Conservation (phyloP, 53 echinoderm and acorn worm genomes). For the Patiria pectinifera region DNA sequence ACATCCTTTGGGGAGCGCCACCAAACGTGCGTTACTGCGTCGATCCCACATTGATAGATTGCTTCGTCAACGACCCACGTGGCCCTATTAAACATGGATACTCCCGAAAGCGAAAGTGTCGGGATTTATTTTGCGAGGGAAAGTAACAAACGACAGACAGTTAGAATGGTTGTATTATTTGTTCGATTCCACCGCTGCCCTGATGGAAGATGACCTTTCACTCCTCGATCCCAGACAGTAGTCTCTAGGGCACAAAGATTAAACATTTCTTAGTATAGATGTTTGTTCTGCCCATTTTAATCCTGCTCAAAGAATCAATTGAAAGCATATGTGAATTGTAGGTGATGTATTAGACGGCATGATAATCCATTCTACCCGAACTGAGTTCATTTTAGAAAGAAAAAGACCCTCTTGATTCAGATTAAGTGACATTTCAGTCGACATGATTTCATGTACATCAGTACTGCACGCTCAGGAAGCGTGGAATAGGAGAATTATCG, state of each 20-base stretch:
- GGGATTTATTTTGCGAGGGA: not conserved
- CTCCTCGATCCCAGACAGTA: not conserved
- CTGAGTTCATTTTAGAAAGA: not conserved
- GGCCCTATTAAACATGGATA: not conserved
- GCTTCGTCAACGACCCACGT: not conserved
- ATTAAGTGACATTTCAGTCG: too few relatives aligned
- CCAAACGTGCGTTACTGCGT: not conserved
- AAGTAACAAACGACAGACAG: not conserved
- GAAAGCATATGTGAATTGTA: not conserved
- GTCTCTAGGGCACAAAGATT: not conserved
- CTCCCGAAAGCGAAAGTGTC: constrained; percentile 14
- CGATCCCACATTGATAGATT: not conserved
- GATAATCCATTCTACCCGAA: not conserved
- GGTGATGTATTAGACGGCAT: not conserved
- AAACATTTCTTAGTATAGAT: not conserved
- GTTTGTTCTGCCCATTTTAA: not conserved
- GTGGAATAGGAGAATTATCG: too few relatives aligned
- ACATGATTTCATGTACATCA: too few relatives aligned
- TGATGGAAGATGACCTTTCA: not conserved
- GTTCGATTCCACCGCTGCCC: too few relatives aligned
- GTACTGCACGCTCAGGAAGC: too few relatives aligned
- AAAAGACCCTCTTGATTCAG: not conserved
- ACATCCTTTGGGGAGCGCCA: constrained; percentile 17
- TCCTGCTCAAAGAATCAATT: not conserved
- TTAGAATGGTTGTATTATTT: not conserved